phyloP scores from a whole-genome alignment of 2,113 vertebrate genomes.

The Hippocampus mohnikei region DNA sequence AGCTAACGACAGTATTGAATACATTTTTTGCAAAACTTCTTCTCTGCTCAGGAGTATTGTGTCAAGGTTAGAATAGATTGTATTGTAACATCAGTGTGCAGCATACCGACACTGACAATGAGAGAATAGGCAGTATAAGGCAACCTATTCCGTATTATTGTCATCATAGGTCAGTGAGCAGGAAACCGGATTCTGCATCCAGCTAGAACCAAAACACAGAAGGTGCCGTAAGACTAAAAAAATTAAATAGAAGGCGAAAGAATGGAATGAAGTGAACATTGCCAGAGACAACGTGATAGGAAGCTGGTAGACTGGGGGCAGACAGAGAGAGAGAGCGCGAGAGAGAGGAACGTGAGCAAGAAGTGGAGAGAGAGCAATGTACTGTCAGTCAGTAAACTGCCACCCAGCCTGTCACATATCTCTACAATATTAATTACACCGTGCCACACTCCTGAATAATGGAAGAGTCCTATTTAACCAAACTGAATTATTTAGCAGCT shows the following conservation, averaged over 20 bases:
- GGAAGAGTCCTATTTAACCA: constrained; percentile 78
- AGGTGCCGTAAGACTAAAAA: neutral
- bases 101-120: constrained; percentile 9
- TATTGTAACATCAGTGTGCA: neutral
- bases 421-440: constrained; percentile 81
- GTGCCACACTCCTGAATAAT: constrained; percentile 76
- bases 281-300: neutral
- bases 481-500: constrained; percentile 76
- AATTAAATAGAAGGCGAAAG: neutral
- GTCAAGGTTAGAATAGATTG: constrained; percentile 16
- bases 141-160: neutral
- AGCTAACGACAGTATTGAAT: neutral
- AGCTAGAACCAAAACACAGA: constrained; percentile 13
- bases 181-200: constrained; percentile 26
- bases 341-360: constrained; percentile 13
- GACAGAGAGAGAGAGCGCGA: constrained; percentile 23
- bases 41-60: neutral
- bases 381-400: constrained; percentile 63
- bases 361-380: constrained; percentile 40
- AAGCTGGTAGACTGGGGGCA: neutral
- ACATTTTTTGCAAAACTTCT: neutral
- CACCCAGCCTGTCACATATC: constrained; percentile 72
- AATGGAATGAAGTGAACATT: neutral
- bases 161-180: constrained; percentile 8
- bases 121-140: constrained; percentile 24